These are phyloP conservation scores for Globia sparganii DNA, from an alignment of 2,888 invertebrate species.

Conservation along the genomic window DNA sequence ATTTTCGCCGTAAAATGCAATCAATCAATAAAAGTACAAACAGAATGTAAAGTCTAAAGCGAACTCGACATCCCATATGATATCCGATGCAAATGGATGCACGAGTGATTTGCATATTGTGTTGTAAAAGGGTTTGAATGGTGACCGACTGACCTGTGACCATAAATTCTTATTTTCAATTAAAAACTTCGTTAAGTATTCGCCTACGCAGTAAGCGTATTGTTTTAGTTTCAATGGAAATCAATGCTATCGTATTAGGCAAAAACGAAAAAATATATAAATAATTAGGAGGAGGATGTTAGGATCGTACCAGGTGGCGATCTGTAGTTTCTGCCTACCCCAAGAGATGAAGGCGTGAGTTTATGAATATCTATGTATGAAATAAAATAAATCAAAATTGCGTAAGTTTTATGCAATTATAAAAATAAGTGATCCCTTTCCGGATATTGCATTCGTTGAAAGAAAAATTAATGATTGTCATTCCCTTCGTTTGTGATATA, in stretches of 20 bases:
- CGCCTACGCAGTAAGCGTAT: background rate
- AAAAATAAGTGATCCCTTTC: constrained; percentile 44
- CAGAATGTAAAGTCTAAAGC: constrained; percentile 40
- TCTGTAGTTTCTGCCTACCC: no score
- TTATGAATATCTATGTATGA: background rate
- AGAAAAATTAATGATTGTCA: constrained; percentile 53
- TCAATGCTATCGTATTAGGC: background rate
- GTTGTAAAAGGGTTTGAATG: constrained; percentile 68
- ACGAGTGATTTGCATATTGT: constrained; percentile 74
- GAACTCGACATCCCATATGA: constrained; percentile 57
- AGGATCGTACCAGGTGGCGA: no score
- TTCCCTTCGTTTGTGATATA: constrained; percentile 41
- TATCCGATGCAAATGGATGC: constrained; percentile 75
- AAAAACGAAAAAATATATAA: background rate
- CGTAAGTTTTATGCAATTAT: constrained; percentile 19
- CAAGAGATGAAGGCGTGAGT: no score
- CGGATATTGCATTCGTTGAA: constrained; percentile 34
- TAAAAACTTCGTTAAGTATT: constrained; percentile 39
- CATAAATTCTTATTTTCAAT: constrained; percentile 55
- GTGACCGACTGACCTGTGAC: constrained; percentile 68
- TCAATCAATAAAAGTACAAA: constrained; percentile 33
- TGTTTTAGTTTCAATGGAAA: constrained; percentile 17
- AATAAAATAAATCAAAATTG: background rate
- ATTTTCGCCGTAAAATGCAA: background rate
- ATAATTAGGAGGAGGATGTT: no score